Percentiles rank a stretch among this genome's conserved stretches.
Evolutionary conservation across 2,113 vertebrate genomes (phyloP).

Genomic region (Morone saxatilis): DNA sequence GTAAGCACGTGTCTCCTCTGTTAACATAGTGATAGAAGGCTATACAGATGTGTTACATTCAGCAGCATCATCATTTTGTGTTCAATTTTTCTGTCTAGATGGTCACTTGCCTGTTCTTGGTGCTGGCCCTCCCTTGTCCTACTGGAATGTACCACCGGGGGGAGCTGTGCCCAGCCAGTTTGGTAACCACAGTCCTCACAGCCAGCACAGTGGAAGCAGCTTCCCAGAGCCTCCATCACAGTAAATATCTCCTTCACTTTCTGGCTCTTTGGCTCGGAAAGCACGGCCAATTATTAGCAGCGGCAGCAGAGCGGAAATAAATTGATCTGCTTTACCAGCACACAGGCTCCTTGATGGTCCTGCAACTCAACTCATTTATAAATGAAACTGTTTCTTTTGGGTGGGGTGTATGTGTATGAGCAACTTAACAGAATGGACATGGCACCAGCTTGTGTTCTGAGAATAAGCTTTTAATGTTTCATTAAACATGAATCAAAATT

Average conservation of each 20-base stretch:
- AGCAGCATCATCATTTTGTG: neutral
- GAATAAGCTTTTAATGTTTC: no score
- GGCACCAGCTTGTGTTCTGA: no score
- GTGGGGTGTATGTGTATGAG: neutral
- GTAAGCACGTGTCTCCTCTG: constrained; percentile 80
- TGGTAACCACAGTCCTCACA: constrained; percentile 62
- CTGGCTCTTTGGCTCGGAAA: neutral
- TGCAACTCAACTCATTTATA: neutral
- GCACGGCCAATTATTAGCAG: neutral
- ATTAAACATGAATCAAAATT: no score
- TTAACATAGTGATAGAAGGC: neutral
- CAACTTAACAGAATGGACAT: neutral
- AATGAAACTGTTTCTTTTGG: neutral
- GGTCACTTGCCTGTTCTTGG: constrained; percentile 76
- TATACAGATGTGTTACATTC: no score
- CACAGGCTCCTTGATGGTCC: neutral
- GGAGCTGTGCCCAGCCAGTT: constrained; percentile 49
- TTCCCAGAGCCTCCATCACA: constrained; percentile 61
- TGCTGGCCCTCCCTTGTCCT: constrained; percentile 76
- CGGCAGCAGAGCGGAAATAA: neutral
- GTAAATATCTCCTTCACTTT: constrained; percentile 74
- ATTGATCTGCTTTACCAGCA: neutral
- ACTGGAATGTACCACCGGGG: constrained; percentile 69
- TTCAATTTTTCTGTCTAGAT: constrained; percentile 43
- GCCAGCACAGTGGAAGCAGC: constrained; percentile 62